Base-by-base conservation (phyloP, 1,140 invertebrate species). In the Micrasema minimum region DNA sequence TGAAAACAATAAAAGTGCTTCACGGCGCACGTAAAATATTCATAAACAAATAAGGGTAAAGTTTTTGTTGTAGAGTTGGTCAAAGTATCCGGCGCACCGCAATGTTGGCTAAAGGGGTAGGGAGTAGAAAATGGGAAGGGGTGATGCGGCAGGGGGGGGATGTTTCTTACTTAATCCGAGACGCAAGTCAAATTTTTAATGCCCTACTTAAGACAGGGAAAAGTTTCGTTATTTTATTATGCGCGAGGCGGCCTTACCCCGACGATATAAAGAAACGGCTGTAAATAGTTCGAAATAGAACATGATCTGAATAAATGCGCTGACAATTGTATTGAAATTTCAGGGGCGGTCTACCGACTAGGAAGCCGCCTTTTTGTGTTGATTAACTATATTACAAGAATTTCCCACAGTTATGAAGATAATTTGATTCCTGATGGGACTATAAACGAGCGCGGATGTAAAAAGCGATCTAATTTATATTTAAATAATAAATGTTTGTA, bases 171-270 rank as follows among this genome's bases (percentile, higher is more conserved):
- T 41, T 41, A 45, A 46, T 51, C 31, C 55, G 62, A 46, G 64
- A 74, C 68, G 64, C 45, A 45, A 68, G 51, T 59, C 65, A 70
- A 74, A 74, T 74, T 74, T 74, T 74, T 74, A 74, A 74, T 74
- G 69, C 55, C 64, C 51, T 72, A 68, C 66, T 72, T 72, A 72
- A 62, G 66, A 53, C 22, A 22, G 26, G 20, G 22, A 55, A 55
- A 72, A 64, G 35, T 67, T 67, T 37, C 7, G 46, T 43, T 66
- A 38, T 66, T 72, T 72, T 72, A 72, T 72, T 72, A 72, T 66
- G 62, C 64, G 61, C 45, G 46, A 11, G 26, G 43, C 35, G 43
- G 67, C 26, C 23, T 46, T 46, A 31, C 26, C 26, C 26, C 9
- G 11, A 48, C 35, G 31, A 57, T 43, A 38, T 31, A 43, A 55